Evolutionary conservation across 2,113 vertebrate species (phyloP), one percentile per base, ranked within the genome.

Genomic region (Hemicordylus capensis): DNA sequence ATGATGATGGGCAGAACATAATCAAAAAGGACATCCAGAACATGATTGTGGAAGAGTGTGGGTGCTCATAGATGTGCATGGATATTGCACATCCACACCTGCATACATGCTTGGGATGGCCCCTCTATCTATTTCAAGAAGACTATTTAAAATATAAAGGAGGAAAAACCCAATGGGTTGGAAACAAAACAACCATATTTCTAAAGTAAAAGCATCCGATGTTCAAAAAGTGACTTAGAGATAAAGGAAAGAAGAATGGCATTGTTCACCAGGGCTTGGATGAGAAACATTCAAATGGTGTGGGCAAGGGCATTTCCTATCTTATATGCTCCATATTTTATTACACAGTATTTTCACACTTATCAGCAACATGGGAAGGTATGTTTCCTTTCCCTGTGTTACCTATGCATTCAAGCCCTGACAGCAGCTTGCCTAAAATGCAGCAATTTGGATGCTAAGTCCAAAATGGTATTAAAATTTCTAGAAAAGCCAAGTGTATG

Each of bases 21-120:
- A 98, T 99, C 90, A 99, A 99, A 93, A 99, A 99, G 95, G 99
- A 99, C 97, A 99, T 99, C 89, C 98, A 98, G 94, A 98, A 99
- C 92, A 99, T 99, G 99, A 98, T 99, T 44, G 99, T 99, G 95
- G 99, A 99, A 92, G 99, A 99, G 93, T 99, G 99, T 72, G 99
- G 98, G 56, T 99, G 99, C 90, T 99, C 98, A 0, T 99, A 99
- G 93, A 56, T 58, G 19, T 63, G 72, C 28, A 44, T 39, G 10
- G 24, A 51, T 22, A 24, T 37, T 37, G 42, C 31, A 61, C 34
- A 95, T 0, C 0, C 14, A 0, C 0, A 39, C 61, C 42, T 6
- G 34, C 66, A 0, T 78, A 44, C 17, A n/a, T 48, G n/a, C 0
- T 70, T 70, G 87, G 79, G 75, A 42, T 54, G 64, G 87, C 82